A percentile compares a stretch with the other conserved stretches of the same genome.
phyloP scores from a whole-genome alignment of 2,113 vertebrate species.

The Sander lucioperca region DNA sequence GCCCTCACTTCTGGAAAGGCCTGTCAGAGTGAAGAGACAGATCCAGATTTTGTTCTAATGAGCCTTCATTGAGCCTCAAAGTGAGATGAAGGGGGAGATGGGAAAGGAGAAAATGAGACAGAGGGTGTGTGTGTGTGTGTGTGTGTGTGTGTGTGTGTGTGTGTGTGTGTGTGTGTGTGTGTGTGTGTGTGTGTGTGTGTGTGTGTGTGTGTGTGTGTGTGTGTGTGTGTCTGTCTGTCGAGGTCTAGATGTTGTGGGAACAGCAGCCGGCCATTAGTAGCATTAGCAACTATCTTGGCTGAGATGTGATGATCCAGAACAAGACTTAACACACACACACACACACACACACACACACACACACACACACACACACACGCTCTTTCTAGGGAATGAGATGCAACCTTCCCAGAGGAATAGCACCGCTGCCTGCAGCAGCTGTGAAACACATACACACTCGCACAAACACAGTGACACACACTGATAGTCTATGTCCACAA shows the following conservation, averaged over 20 bases:
- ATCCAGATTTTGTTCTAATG: slow-evolving; percentile 37
- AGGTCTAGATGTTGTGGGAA: slow-evolving; percentile 47
- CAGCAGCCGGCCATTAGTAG: slow-evolving; percentile 46
- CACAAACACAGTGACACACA: too few relatives aligned
- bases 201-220: neutral
- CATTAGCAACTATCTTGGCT: slow-evolving; percentile 13
- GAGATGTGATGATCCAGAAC: slow-evolving; percentile 33
- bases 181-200: neutral
- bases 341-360: too few relatives aligned
- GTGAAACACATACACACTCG: slow-evolving; percentile 15
- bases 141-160: neutral
- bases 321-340: too few relatives aligned
- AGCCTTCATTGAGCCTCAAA: slow-evolving; percentile 36
- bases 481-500: neutral
- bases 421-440: slow-evolving; percentile 36
- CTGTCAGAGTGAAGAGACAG: neutral
- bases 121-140: neutral
- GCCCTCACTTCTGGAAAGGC: neutral
- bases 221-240: neutral
- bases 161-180: neutral
- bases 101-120: slow-evolving; percentile 17
- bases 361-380: neutral
- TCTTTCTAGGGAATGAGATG: neutral
- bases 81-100: slow-evolving; percentile 7
- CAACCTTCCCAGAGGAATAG: slow-evolving; percentile 16